Evolutionary conservation across 1,140 invertebrate species (phyloP), one percentile per base, ranked within the genome.

Genomic region (Ostrea edulis): DNA sequence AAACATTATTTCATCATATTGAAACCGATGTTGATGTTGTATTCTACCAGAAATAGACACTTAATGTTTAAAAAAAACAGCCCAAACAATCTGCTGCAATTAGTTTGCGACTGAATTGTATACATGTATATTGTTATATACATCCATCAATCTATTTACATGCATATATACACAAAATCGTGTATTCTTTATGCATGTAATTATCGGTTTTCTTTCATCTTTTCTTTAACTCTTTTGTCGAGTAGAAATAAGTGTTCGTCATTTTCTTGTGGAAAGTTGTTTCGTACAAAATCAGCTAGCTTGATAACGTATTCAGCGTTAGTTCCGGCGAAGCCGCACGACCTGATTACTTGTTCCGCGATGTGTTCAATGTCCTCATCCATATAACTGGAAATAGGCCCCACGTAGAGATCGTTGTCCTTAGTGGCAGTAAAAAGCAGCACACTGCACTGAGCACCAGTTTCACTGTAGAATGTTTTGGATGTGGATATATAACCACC

Each of bases 221-320:
- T 77, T 77, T 44, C 68, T 11, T 11, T 22, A 11, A 87, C 53
- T 52, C 51, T 77, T 84, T 84, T 84, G 52, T 92, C 91, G 7
- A 93, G 85, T 12, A n/a, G n/a, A n/a, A n/a, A n/a, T 20, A 98
- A 94, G 94, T 98, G 97, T 3, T 97, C 96, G 92, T n/a, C n/a
- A n/a, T 96, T 94, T 20, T 96, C 96, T 84, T 97, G 96, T 0
- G 97, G 97, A 8, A 97, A 96, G 93, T 97, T 95, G 55, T 96
- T 96, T 87, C 97, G 95, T 96, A 98, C 97, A 93, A 97, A 98
- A 35, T 97, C 96, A 0, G 97, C 97, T 92, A 98, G 93, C 92
- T 97, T 96, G 65, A 98, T 92, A 2, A 98, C 94, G 93, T 98
- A 98, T 95, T 98, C 98, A 0, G 96, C 97, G 93, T 98, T 98